Percentiles rank a stretch among this genome's conserved stretches.
phyloP scores from a whole-genome alignment of 1,140 invertebrate genomes.

The Phymorhynchus buccinoides region DNA sequence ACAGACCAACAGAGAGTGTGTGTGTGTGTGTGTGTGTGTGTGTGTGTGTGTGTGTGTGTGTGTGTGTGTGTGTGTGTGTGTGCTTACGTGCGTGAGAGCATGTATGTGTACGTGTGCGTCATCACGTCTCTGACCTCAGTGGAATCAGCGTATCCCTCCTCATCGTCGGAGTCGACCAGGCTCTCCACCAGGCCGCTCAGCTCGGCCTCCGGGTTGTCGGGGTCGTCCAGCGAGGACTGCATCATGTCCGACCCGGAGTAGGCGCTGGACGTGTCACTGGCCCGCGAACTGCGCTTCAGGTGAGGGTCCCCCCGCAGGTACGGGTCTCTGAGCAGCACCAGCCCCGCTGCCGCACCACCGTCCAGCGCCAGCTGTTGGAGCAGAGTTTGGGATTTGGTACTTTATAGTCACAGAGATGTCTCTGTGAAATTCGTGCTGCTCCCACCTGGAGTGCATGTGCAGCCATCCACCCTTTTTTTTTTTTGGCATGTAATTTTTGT shows the following conservation, averaged over 20 bases:
- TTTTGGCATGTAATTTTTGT: too few relatives aligned
- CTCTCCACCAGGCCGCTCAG: constrained; percentile 91
- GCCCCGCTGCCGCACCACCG: constrained; percentile 37
- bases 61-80: too few relatives aligned
- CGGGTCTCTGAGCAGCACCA: constrained; percentile 20
- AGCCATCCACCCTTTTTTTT: too few relatives aligned
- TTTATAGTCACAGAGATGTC: too few relatives aligned
- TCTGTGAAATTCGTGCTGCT: too few relatives aligned
- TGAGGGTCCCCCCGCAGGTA: constrained; percentile 31
- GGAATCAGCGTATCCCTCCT: constrained; percentile 88
- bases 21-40: too few relatives aligned
- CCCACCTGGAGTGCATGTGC: too few relatives aligned
- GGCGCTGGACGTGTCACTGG: constrained; percentile 92
- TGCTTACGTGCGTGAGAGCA: too few relatives aligned
- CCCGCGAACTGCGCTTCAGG: constrained; percentile 85
- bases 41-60: too few relatives aligned
- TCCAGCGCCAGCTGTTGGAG: constrained; percentile 52
- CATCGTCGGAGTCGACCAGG: constrained; percentile 86
- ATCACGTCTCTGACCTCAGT: constrained; percentile 83
- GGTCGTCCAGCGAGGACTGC: constrained; percentile 80
- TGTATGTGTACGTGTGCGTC: too few relatives aligned
- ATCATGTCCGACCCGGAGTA: constrained; percentile 97
- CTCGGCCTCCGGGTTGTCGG: constrained; percentile 86
- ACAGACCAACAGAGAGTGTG: too few relatives aligned
- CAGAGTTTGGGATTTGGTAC: too few relatives aligned